These are phyloP conservation scores for Hydrozoanthus tunicans DNA, from an alignment of 64 coral and sea anemone species.

Conservation along the genomic window DNA sequence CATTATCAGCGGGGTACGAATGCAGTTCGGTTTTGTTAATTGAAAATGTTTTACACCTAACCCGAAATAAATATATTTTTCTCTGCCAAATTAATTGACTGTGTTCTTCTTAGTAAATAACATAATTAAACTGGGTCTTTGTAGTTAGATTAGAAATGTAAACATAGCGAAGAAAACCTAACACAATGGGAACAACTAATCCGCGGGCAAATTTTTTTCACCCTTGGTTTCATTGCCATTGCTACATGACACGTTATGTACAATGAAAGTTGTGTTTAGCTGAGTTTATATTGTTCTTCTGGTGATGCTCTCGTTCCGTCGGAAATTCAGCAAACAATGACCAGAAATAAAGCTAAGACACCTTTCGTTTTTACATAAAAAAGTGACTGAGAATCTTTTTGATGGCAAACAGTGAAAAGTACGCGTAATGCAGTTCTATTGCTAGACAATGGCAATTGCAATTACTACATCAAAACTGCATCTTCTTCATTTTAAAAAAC, in stretches of 20 bases:
- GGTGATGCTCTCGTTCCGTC: constrained; percentile 34
- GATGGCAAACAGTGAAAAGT: constrained; percentile 46
- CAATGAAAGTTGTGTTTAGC: constrained; percentile 47
- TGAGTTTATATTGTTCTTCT: constrained; percentile 33
- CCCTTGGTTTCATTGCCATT: constrained; percentile 45
- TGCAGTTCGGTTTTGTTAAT: constrained; percentile 64
- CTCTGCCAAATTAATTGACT: constrained; percentile 74
- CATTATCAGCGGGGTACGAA: constrained; percentile 66
- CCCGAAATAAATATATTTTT: constrained; percentile 54
- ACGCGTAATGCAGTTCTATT: constrained; percentile 57
- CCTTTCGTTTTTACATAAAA: constrained; percentile 63
- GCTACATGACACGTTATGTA: constrained; percentile 53
- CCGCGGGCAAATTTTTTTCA: constrained; percentile 51
- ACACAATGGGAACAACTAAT: constrained; percentile 62
- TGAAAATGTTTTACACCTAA: constrained; percentile 69
- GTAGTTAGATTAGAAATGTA: constrained; percentile 81
- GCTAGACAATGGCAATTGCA: constrained; percentile 67
- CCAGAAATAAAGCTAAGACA: constrained; percentile 39
- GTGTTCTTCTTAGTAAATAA: constrained; percentile 82
- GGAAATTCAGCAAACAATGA: constrained; percentile 73
- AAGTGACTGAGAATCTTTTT: constrained; percentile 44
- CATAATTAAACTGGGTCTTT: constrained; percentile 84
- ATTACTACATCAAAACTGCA: constrained; percentile 76
- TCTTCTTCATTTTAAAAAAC: constrained; percentile 74
- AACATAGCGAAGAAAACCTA: constrained; percentile 68